Percentiles rank a stretch among this genome's conserved stretches.
Conservation (phyloP, 2,113 vertebrate genomes). For the human region GRCh38 chrX:29914501-29915000, state of each 20-base stretch:
- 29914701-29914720: background rate
- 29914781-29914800: slow-evolving; percentile 23
- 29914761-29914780: slow-evolving; percentile 4
- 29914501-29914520: background rate
- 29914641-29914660: background rate
- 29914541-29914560: background rate
- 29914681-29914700: background rate
- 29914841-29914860: background rate
- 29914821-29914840: background rate
- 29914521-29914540: background rate
- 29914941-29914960: background rate
- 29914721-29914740: background rate
- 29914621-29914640: background rate
- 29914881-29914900: background rate
- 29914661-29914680: background rate
- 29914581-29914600: background rate
- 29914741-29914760: slow-evolving; percentile 38
- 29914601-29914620: background rate
- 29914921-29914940: slow-evolving; percentile 7
- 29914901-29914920: background rate
- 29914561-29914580: background rate
- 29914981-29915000: background rate
- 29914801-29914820: background rate
- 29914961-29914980: background rate
- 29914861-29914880: background rate